Conservation (phyloP, 2,888 invertebrate species). For the Heteropelma amictum region DNA sequence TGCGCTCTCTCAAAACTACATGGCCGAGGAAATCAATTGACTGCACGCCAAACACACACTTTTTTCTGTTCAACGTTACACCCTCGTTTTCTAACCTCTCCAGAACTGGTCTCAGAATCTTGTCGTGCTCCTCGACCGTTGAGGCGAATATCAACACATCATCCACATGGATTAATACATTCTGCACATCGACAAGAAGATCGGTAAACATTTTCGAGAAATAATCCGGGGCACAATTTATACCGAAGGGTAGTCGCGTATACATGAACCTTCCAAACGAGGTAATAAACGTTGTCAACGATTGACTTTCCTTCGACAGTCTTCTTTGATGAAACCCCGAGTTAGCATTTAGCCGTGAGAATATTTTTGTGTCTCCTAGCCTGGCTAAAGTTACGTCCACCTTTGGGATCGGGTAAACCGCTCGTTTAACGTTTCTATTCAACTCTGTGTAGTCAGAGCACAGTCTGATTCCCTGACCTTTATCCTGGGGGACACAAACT, state of each 20-base stretch:
- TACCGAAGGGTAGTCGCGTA: slow-evolving; percentile 24
- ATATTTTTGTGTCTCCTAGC: slow-evolving; percentile 58
- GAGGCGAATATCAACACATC: slow-evolving; percentile 61
- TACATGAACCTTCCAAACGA: slow-evolving; percentile 53
- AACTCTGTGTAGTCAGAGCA: slow-evolving; percentile 64
- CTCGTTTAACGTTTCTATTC: slow-evolving; percentile 57
- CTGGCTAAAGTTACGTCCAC: slow-evolving; percentile 60
- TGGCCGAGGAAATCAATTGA: slow-evolving; percentile 61
- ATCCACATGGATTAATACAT: slow-evolving; percentile 60
- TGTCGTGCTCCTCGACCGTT: slow-evolving; percentile 56
- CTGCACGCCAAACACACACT: slow-evolving; percentile 59
- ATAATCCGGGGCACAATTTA: slow-evolving; percentile 43
- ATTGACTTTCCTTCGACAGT: slow-evolving; percentile 48
- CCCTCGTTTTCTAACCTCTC: slow-evolving; percentile 50
- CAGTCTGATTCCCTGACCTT: slow-evolving; percentile 28
- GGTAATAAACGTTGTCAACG: slow-evolving; percentile 57
- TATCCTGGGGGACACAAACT: slow-evolving; percentile 66
- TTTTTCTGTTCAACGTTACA: slow-evolving; percentile 62
- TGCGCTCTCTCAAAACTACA: slow-evolving; percentile 51
- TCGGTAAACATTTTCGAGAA: slow-evolving; percentile 18
- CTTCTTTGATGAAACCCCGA: slow-evolving; percentile 55
- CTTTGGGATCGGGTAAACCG: slow-evolving; percentile 62
- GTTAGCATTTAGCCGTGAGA: slow-evolving; percentile 61
- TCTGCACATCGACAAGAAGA: slow-evolving; percentile 16
- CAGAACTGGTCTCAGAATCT: slow-evolving; percentile 55